These are phyloP conservation scores for Lapara coniferarum DNA, from an alignment of 2,888 invertebrate species.

Conservation along the genomic window DNA sequence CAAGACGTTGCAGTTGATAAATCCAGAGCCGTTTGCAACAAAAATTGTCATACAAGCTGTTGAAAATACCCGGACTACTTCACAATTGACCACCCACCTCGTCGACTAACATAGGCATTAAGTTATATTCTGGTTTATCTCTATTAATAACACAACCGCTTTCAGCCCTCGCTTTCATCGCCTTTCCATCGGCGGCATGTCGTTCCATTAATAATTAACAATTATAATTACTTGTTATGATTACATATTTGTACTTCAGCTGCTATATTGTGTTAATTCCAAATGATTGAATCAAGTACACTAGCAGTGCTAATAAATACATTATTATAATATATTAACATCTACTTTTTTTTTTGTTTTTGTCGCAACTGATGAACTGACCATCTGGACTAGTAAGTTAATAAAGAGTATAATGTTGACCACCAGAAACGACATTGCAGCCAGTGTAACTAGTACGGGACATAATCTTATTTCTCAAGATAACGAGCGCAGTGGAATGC, in stretches of 20 bases:
- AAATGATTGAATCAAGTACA: not conserved
- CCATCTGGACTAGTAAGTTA: no score
- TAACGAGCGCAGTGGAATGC: no score
- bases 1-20: no score
- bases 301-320: no score
- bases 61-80: not conserved
- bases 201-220: slow-evolving; percentile 48
- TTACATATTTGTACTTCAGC: not conserved
- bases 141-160: slow-evolving; percentile 36
- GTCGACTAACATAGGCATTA: not conserved
- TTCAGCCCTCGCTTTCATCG: slow-evolving; percentile 55
- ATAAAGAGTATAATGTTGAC: no score
- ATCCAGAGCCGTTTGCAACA: no score
- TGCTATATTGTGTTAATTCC: not conserved
- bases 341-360: no score
- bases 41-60: not conserved
- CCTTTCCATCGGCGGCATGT: slow-evolving; percentile 57
- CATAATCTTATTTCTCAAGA: no score
- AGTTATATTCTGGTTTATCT: not conserved
- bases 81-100: not conserved
- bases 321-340: no score
- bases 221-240: not conserved
- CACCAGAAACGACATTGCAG: no score
- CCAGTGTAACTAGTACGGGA: no score
- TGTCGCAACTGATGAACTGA: no score